A percentile compares a stretch with the other conserved stretches of the same genome.
Conservation (phyloP, 2,113 vertebrate species). For the Apteryx mantelli region DNA sequence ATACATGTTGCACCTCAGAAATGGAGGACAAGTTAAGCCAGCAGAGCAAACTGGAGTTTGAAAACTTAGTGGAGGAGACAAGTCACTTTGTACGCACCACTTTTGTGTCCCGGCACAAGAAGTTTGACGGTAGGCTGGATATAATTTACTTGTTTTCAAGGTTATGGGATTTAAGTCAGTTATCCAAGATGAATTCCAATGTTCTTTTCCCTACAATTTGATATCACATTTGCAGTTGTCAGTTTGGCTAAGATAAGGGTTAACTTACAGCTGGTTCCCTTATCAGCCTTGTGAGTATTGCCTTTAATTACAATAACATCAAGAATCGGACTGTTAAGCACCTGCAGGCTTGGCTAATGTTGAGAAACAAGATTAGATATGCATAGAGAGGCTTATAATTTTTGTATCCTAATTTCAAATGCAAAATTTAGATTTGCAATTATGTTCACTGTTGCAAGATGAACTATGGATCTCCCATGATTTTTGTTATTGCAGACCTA, state of each 20-base stretch:
- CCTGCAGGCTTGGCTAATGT: constrained; percentile 47
- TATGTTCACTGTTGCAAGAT: constrained; percentile 35
- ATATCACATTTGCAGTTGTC: constrained; percentile 15
- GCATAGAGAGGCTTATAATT: constrained; percentile 14
- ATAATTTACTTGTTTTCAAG: constrained; percentile 11
- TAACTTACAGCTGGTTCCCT: constrained; percentile 43
- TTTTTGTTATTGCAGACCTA: not conserved
- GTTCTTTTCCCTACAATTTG: constrained; percentile 1
- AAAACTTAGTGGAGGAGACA: constrained; percentile 88
- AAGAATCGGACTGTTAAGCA: constrained; percentile 16
- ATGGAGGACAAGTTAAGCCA: constrained; percentile 93
- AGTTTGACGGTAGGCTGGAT: constrained; percentile 90
- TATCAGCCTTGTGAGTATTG: constrained; percentile 48
- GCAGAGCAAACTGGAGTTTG: constrained; percentile 92
- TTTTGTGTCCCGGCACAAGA: constrained; percentile 91
- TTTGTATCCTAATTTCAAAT: constrained; percentile 41
- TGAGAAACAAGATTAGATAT: constrained; percentile 45
- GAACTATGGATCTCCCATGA: not conserved
- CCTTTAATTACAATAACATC: constrained; percentile 58
- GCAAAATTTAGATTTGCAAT: constrained; percentile 29
- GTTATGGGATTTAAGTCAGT: not conserved
- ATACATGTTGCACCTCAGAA: constrained; percentile 92
- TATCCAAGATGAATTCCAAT: not conserved
- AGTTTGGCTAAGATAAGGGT: constrained; percentile 44
- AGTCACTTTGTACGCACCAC: constrained; percentile 92